These are phyloP conservation scores for Dasypogon diadema DNA, from an alignment of 2,888 invertebrate genomes.

Conservation along the genomic window DNA sequence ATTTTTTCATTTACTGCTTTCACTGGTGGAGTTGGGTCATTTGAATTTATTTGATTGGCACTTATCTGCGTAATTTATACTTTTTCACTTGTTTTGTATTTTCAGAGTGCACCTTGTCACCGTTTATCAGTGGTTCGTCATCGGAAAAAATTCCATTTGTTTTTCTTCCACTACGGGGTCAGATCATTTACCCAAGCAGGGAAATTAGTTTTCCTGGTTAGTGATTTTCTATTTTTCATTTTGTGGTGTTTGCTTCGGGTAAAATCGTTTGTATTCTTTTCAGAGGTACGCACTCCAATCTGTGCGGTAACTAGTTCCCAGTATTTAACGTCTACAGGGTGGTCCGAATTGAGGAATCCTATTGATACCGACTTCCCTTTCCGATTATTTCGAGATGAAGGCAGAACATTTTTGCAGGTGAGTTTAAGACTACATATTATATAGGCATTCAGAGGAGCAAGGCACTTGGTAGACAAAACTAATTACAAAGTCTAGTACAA, in stretches of 20 bases:
- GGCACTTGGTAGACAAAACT: too few relatives aligned
- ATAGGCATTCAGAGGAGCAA: too few relatives aligned
- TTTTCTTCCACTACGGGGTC: constrained; percentile 85
- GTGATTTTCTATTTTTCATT: too few relatives aligned
- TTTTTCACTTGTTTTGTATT: constrained; percentile 60
- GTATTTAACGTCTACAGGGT: constrained; percentile 82
- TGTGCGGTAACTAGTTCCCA: constrained; percentile 89
- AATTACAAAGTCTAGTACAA: too few relatives aligned
- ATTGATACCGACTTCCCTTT: constrained; percentile 84
- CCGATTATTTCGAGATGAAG: constrained; percentile 83
- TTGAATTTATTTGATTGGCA: constrained; percentile 38
- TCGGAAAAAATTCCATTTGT: constrained; percentile 87
- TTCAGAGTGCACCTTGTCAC: constrained; percentile 84
- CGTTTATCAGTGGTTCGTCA: constrained; percentile 79
- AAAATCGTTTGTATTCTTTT: too few relatives aligned
- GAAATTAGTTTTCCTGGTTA: constrained; percentile 83
- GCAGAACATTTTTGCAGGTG: constrained; percentile 84
- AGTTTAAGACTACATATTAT: too few relatives aligned
- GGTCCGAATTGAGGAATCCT: constrained; percentile 83
- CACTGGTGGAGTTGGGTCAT: constrained; percentile 29
- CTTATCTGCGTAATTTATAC: constrained; percentile 33
- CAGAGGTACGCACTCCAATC: constrained; percentile 83
- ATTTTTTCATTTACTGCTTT: constrained; percentile 18
- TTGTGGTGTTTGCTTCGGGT: too few relatives aligned
- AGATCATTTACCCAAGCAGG: constrained; percentile 88